Conservation (phyloP, 2,888 invertebrate genomes). For the Alloplasta piceator region DNA sequence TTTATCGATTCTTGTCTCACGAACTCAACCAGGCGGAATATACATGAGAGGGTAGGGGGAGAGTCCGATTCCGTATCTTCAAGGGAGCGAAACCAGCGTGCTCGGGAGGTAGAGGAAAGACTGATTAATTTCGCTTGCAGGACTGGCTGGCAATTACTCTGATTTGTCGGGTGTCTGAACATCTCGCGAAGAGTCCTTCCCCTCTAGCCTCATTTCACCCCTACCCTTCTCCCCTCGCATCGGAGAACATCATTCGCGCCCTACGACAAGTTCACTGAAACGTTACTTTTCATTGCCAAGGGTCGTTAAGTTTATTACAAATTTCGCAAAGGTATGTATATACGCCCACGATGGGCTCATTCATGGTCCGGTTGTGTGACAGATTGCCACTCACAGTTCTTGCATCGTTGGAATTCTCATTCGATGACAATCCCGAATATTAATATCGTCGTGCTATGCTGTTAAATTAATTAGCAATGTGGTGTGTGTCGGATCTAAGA, state of each 20-base stretch:
- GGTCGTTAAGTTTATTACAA: slow-evolving; percentile 82
- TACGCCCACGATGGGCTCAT: slow-evolving; percentile 63
- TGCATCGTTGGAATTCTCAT: slow-evolving; percentile 62
- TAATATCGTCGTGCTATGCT: slow-evolving; percentile 55
- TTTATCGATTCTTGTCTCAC: slow-evolving; percentile 43
- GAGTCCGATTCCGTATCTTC: slow-evolving; percentile 21
- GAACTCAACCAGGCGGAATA: slow-evolving; percentile 14
- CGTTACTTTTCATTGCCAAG: slow-evolving; percentile 82
- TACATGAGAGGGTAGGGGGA: not conserved
- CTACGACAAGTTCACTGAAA: slow-evolving; percentile 76
- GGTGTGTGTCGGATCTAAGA: slow-evolving; percentile 12
- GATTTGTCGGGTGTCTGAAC: slow-evolving; percentile 80
- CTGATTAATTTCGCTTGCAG: slow-evolving; percentile 72
- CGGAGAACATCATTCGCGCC: slow-evolving; percentile 39
- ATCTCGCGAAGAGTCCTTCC: slow-evolving; percentile 64
- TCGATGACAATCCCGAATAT: slow-evolving; percentile 63
- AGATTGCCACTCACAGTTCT: slow-evolving; percentile 61
- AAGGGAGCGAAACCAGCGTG: slow-evolving; percentile 14
- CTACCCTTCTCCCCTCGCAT: not conserved
- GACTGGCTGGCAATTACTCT: slow-evolving; percentile 77
- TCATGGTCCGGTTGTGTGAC: slow-evolving; percentile 67
- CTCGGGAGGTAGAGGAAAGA: slow-evolving; percentile 51
- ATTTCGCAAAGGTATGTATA: slow-evolving; percentile 74
- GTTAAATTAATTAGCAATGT: slow-evolving; percentile 68
- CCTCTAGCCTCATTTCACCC: slow-evolving; percentile 4